These are phyloP conservation scores for Sesamia inferens DNA, from an alignment of 2,888 invertebrate species.

Conservation along the genomic window DNA sequence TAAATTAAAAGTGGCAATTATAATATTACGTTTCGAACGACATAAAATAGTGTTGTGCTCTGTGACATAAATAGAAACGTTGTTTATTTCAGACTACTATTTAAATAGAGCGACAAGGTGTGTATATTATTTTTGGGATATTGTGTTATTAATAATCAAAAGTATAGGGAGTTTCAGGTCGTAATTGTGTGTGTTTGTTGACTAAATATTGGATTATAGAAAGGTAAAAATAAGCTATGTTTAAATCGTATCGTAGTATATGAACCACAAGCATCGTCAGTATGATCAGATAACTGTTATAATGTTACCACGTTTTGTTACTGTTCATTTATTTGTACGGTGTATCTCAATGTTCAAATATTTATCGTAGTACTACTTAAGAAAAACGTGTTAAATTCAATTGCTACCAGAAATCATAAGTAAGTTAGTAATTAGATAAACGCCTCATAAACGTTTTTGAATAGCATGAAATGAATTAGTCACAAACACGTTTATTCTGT, in stretches of 20 bases:
- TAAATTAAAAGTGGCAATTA: constrained; percentile 52
- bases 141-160: constrained; percentile 4
- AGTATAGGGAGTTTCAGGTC: not conserved
- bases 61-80: constrained; percentile 51
- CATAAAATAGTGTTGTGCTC: constrained; percentile 43
- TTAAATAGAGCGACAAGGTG: constrained; percentile 55
- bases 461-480: constrained; percentile 20
- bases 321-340: not conserved
- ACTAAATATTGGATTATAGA: not conserved
- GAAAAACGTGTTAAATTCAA: constrained; percentile 4
- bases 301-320: constrained; percentile 1
- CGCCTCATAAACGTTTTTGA: constrained; percentile 28
- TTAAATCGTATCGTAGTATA: not conserved
- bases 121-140: constrained; percentile 32
- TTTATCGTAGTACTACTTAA: not conserved
- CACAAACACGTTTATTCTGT: constrained; percentile 4
- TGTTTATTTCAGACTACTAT: constrained; percentile 35
- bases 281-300: constrained; percentile 27
- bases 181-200: constrained; percentile 2
- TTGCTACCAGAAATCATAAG: constrained; percentile 26
- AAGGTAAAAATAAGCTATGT: not conserved
- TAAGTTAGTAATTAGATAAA: constrained; percentile 7
- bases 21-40: constrained; percentile 44
- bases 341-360: not conserved
- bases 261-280: not conserved